Conservation (phyloP, 2,888 invertebrate genomes). For the Tillus elongatus region DNA sequence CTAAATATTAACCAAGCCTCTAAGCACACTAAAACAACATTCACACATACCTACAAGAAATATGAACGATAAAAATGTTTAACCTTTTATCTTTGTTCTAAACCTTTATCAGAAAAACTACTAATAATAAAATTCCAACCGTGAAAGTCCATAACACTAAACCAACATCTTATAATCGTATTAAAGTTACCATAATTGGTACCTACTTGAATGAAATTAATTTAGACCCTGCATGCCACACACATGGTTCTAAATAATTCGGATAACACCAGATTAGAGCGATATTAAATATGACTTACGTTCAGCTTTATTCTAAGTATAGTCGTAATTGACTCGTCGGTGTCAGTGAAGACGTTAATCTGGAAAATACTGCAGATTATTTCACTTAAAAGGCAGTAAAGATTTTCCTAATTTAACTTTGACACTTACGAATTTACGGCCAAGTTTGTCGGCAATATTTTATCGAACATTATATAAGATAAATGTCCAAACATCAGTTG, state of each 20-base stretch:
- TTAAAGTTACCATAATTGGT: not conserved
- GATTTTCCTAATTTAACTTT: not conserved
- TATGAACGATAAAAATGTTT: no score
- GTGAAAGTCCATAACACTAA: no score
- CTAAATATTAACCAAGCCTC: no score
- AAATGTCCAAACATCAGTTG: constrained; percentile 3
- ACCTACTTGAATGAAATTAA: not conserved
- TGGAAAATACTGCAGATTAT: not conserved
- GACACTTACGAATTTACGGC: constrained; percentile 2
- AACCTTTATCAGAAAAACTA: no score
- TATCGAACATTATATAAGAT: constrained; percentile 3
- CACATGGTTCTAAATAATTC: not conserved
- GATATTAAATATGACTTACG: not conserved
- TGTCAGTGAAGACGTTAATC: constrained; percentile 1
- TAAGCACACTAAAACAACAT: no score
- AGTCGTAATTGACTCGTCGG: not conserved
- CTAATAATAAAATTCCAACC: no score
- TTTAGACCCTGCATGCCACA: not conserved
- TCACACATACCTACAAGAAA: no score
- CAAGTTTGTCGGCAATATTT: not conserved
- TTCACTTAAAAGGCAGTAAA: not conserved
- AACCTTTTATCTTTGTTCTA: no score
- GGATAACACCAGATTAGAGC: not conserved
- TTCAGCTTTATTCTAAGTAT: not conserved
- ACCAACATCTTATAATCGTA: no score